Percentiles rank a stretch among this genome's conserved stretches.
These are phyloP conservation scores for Pterocles gutturalis DNA, from an alignment of 2,113 vertebrate genomes.

Conservation along the genomic window DNA sequence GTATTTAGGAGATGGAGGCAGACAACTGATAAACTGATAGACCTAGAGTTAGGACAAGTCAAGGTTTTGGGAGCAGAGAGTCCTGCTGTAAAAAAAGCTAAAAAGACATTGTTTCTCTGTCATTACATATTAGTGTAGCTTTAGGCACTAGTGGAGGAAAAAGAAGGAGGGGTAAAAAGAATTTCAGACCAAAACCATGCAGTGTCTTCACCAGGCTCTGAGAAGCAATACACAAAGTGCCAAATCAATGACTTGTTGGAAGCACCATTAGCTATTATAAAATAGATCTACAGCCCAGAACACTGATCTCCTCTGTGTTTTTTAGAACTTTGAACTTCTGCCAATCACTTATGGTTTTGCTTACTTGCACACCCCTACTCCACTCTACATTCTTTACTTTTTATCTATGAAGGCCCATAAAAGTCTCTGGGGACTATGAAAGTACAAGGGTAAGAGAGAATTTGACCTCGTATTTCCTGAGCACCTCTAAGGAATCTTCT, in stretches of 20 bases:
- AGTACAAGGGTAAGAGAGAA: not conserved
- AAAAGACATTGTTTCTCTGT: not conserved
- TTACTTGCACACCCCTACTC: not conserved
- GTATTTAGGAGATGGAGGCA: not conserved
- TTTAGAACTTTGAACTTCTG: not conserved
- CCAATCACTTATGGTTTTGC: not conserved
- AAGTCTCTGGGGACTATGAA: not conserved
- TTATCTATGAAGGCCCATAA: not conserved
- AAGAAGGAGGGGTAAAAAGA: not conserved
- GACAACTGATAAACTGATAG: not conserved
- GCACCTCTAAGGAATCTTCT: not conserved
- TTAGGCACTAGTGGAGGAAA: not conserved
- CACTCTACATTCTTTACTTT: not conserved
- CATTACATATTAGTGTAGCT: not conserved
- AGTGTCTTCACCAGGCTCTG: not conserved
- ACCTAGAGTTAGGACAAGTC: not conserved
- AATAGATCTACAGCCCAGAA: not conserved
- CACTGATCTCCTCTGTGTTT: not conserved
- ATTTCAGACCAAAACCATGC: not conserved
- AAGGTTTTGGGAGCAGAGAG: not conserved
- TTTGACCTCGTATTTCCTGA: not conserved
- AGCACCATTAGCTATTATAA: not conserved
- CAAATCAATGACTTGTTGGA: not conserved
- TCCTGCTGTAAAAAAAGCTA: not conserved
- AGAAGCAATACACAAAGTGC: not conserved